Percentiles rank a stretch among this genome's conserved stretches.
phyloP scores from a whole-genome alignment of 2,888 invertebrate species.

The Phlogophora meticulosa region DNA sequence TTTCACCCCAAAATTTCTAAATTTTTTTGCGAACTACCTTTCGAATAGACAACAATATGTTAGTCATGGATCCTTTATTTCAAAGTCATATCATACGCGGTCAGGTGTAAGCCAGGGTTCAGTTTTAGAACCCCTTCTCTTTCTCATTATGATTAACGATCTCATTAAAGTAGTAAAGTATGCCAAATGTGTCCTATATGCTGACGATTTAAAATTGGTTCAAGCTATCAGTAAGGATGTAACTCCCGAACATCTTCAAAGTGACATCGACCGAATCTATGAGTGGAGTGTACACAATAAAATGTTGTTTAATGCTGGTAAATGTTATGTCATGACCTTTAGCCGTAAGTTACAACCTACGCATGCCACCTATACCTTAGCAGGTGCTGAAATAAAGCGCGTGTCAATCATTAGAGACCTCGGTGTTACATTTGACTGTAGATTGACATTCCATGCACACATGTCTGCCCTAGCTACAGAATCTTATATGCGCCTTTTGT shows the following conservation, averaged over 20 bases:
- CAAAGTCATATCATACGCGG: slow-evolving; percentile 33
- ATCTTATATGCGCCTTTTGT: too few species aligned
- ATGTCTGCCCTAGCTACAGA: too few species aligned
- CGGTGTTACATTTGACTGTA: too few species aligned
- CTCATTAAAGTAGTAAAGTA: background rate
- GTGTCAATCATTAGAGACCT: too few species aligned
- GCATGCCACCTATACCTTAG: too few species aligned
- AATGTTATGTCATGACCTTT: background rate
- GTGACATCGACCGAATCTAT: background rate
- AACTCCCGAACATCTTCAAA: background rate
- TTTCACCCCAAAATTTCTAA: slow-evolving; percentile 34
- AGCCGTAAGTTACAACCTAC: background rate
- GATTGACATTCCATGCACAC: too few species aligned
- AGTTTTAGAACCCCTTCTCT: too few species aligned
- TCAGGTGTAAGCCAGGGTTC: slow-evolving; percentile 49
- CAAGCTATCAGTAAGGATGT: too few species aligned
- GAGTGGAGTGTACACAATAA: background rate
- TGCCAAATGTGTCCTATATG: too few species aligned
- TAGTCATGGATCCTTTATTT: slow-evolving; percentile 26
- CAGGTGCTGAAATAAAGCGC: too few species aligned
- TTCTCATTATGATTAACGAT: background rate
- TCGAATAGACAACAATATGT: slow-evolving; percentile 27
- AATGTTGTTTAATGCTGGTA: background rate
- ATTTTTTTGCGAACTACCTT: slow-evolving; percentile 36
- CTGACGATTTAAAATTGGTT: too few species aligned